Conservation (phyloP, 1,140 invertebrate species). For the Mactra quadrangularis region DNA sequence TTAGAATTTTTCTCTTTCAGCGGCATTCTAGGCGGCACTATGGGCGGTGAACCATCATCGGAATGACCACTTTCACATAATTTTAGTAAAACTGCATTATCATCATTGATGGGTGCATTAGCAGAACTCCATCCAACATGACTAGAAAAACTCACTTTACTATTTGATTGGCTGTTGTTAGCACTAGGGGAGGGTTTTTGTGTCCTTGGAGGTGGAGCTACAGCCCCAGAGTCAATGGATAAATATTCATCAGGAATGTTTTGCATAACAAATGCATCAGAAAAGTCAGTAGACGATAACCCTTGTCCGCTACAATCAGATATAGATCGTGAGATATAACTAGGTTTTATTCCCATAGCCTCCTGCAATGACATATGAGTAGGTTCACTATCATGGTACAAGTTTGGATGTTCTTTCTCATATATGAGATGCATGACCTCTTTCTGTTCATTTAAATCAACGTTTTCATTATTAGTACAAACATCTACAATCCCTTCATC, state of each 20-base stretch:
- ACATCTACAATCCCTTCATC: not conserved
- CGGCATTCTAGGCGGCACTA: constrained; percentile 12
- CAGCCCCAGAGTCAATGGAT: not conserved
- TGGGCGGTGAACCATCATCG: constrained; percentile 29
- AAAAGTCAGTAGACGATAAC: not conserved
- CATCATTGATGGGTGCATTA: constrained; percentile 6
- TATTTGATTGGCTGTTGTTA: not conserved
- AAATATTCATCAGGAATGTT: constrained; percentile 33
- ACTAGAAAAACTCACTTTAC: not conserved
- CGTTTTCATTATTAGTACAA: not conserved
- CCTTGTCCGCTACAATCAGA: not conserved
- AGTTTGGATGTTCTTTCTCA: constrained; percentile 32
- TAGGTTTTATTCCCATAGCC: constrained; percentile 13
- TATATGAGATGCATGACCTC: constrained; percentile 24
- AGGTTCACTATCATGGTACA: constrained; percentile 46
- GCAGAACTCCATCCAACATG: not conserved
- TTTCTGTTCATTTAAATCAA: too few species aligned
- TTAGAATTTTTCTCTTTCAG: not conserved
- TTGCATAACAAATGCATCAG: constrained; percentile 1
- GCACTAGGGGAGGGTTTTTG: constrained; percentile 13
- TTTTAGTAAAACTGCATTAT: not conserved
- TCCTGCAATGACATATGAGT: constrained; percentile 48
- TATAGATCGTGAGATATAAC: not conserved
- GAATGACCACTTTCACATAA: constrained; percentile 14
- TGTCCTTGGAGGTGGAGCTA: constrained; percentile 39